These are phyloP conservation scores for Ormyrus labotus DNA, from an alignment of 2,888 invertebrate genomes.

Conservation along the genomic window DNA sequence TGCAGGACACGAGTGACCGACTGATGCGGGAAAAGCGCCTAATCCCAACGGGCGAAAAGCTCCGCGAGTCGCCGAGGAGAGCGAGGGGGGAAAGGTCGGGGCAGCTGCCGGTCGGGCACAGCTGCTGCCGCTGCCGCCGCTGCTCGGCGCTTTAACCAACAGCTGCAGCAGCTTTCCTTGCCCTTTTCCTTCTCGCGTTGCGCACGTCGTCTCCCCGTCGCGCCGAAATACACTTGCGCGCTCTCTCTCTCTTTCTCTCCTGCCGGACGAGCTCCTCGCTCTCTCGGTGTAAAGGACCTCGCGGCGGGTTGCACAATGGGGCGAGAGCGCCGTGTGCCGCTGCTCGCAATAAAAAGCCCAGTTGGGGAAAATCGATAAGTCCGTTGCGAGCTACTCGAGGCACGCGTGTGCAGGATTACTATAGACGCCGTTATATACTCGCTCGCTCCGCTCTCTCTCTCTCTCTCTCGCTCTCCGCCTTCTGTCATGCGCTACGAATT, in stretches of 20 bases:
- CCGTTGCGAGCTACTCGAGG: conserved; percentile 58
- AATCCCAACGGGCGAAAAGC: conserved; percentile 33
- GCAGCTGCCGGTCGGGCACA: conserved; percentile 56
- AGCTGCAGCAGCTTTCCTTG: conserved; percentile 50
- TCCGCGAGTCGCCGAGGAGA: neutral
- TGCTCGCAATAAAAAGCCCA: conserved; percentile 44
- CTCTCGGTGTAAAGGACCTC: conserved; percentile 12
- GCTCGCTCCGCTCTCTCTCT: neutral
- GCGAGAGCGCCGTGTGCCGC: neutral
- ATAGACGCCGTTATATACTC: conserved; percentile 16
- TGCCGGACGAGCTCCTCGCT: neutral
- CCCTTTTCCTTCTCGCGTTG: conserved; percentile 56
- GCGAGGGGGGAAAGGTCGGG: conserved; percentile 51
- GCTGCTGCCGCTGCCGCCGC: conserved; percentile 36
- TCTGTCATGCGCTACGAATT: conserved; percentile 44
- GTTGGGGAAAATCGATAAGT: conserved; percentile 65
- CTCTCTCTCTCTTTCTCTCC: neutral
- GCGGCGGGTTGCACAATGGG: neutral
- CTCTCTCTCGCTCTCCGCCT: conserved; percentile 25
- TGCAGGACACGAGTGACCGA: conserved; percentile 40
- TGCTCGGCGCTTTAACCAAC: conserved; percentile 52
- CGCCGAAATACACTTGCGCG: conserved; percentile 40
- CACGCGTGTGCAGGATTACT: neutral
- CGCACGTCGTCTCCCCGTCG: conserved; percentile 29
- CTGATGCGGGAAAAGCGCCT: conserved; percentile 13